Conservation (phyloP, 1,140 invertebrate genomes). For the Penaeus japonicus region DNA sequence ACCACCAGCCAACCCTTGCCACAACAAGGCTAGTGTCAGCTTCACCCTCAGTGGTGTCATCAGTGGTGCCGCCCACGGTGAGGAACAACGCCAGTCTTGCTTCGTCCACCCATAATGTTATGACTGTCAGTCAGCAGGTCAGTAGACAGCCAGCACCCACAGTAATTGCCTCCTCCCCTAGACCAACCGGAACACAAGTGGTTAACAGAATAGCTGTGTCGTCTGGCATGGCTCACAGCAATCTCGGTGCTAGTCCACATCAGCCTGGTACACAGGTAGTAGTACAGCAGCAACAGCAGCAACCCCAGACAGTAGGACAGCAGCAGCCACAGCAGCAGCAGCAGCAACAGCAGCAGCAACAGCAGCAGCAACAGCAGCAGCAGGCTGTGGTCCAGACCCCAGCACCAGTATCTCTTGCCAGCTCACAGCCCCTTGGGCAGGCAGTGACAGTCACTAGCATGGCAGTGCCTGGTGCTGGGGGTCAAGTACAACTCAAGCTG, state of each 20-base stretch:
- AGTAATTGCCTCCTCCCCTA: conserved; percentile 11
- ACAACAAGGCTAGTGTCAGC: conserved; percentile 52
- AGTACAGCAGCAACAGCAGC: not conserved
- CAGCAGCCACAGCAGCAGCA: not conserved
- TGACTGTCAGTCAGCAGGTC: conserved; percentile 21
- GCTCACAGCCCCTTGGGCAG: conserved; percentile 29
- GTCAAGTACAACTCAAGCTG: conserved; percentile 48
- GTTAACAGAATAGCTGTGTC: conserved; percentile 33
- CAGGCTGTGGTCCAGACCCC: not conserved
- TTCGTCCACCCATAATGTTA: conserved; percentile 13
- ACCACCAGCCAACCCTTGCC: conserved; percentile 33
- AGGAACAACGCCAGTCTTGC: conserved; percentile 15
- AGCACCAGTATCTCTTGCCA: conserved; percentile 25
- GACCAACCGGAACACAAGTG: conserved; percentile 28
- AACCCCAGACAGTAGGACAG: too few species aligned
- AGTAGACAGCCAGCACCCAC: conserved; percentile 17
- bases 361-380: conserved; percentile 6
- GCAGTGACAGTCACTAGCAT: conserved; percentile 33
- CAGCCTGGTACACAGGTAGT: not conserved
- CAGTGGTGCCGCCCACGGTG: conserved; percentile 41
- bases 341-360: not conserved
- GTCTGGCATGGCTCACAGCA: not conserved
- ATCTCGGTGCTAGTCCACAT: not conserved
- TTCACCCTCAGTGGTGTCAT: conserved; percentile 54
- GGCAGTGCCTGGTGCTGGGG: conserved; percentile 41